Conservation (phyloP, 2,113 vertebrate species). For the Piaya cayana region DNA sequence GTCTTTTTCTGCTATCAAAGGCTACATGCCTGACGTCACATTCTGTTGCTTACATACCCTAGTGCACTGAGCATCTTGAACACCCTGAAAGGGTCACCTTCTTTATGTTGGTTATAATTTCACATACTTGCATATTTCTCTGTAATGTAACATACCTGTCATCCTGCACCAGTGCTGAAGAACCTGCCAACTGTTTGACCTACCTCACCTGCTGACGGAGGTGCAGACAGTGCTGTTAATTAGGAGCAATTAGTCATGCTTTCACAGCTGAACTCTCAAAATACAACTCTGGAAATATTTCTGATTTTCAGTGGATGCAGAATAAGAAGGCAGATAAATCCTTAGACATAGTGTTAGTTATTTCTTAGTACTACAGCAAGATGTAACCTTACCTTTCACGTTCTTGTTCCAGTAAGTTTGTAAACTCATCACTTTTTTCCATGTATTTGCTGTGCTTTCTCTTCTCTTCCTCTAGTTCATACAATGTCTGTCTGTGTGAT, state of each 20-base stretch:
- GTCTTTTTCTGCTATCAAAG: background rate
- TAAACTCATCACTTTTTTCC: constrained; percentile 83
- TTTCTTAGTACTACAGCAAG: background rate
- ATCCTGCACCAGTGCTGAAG: background rate
- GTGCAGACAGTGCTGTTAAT: background rate
- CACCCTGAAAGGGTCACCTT: background rate
- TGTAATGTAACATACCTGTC: background rate
- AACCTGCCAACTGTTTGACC: background rate
- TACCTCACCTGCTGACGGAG: background rate
- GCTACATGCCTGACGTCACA: background rate
- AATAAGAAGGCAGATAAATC: background rate
- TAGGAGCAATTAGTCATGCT: background rate
- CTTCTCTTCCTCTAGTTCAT: constrained; percentile 84
- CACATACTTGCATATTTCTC: background rate
- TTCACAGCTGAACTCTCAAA: background rate
- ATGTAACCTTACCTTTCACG: constrained; percentile 85
- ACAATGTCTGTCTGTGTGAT: constrained; percentile 79
- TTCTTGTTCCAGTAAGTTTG: constrained; percentile 85
- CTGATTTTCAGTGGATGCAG: background rate
- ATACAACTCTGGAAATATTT: background rate
- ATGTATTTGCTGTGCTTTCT: constrained; percentile 81
- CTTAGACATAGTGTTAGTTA: background rate
- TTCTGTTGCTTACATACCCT: background rate
- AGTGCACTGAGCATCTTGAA: background rate
- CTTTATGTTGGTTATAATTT: background rate